Evolutionary conservation across 2,888 invertebrate genomes (phyloP).

Genomic region (Chrysopilus asiliformis): DNA sequence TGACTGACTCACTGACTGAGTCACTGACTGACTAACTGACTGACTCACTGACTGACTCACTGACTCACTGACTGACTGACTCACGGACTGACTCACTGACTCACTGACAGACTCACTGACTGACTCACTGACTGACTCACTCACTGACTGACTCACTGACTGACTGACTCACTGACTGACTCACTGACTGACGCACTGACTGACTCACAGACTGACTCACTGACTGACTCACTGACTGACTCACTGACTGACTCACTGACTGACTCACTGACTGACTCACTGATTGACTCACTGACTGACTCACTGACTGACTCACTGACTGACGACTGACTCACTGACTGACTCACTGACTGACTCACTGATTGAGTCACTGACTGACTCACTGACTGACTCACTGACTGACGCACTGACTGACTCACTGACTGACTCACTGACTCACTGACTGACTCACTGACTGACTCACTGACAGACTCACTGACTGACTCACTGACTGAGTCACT

Average conservation of each 20-base stretch:
- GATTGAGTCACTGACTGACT: no score
- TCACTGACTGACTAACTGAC: conserved; percentile 3
- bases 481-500: conserved; percentile 1
- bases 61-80: conserved; percentile 1
- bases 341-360: no score
- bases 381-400: no score
- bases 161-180: conserved; percentile 1
- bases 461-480: no score
- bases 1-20: conserved; percentile 2
- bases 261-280: neutral
- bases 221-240: no score
- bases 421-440: no score
- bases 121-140: conserved; percentile 4
- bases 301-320: no score
- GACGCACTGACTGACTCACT: no score
- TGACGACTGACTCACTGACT: no score
- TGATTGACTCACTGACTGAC: no score
- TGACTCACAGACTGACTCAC: no score
- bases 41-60: conserved; percentile 2
- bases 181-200: neutral
- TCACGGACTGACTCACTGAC: conserved; percentile 2
- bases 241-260: neutral
- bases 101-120: conserved; percentile 2
- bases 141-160: conserved; percentile 2
- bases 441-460: no score